Base-by-base conservation (phyloP, 2,113 vertebrate species). In the Corythaeola cristata region DNA sequence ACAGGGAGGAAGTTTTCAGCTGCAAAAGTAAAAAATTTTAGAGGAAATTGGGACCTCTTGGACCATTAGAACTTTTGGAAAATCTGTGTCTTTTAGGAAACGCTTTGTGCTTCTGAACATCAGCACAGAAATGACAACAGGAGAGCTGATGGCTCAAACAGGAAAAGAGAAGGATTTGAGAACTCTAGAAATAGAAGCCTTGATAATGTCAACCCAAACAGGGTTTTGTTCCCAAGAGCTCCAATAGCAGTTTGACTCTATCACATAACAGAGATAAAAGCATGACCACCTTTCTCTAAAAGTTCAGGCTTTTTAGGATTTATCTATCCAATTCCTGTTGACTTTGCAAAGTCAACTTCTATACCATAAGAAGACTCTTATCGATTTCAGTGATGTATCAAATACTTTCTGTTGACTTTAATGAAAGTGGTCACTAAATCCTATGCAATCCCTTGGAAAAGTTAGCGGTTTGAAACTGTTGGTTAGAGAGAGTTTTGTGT, bases 291-390 rank as follows among this genome's bases (percentile, higher is more conserved):
- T 95, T 88, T 78, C 45, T 79, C n/a, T 86, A 37, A 37, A 86
- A 47, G 10, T 77, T 77, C 11, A 32, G 23, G 27, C 15, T 50
- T 52, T 60, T 85, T 68, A 83, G 45, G 45, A 41, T 73, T 90
- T 88, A 47, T 39, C n/a, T 56, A 0, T 56, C 47, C 69, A 60
- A 1, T 56, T 90, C n/a, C 45, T 66, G 7, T 67, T 77, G 89
- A 24, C 35, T 74, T 73, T 58, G 20, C 45, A 37, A 41, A 53
- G 35, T 8, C 58, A 60, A 2, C 33, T 82, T 35, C 4, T 10
- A 45, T 11, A 58, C 9, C 62, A 30, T 17, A 72, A 52, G 39
- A 12, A 68, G 32, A 20, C n/a, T 47, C 8, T 0, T 0, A 0
- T 1, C 85, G 50, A 50, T 69, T 83, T 53, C 60, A 11, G 59